Evolutionary conservation across 2,797 vertebrate species (phyloP).

Genomic region (Melanotaenia parkinsoni): DNA sequence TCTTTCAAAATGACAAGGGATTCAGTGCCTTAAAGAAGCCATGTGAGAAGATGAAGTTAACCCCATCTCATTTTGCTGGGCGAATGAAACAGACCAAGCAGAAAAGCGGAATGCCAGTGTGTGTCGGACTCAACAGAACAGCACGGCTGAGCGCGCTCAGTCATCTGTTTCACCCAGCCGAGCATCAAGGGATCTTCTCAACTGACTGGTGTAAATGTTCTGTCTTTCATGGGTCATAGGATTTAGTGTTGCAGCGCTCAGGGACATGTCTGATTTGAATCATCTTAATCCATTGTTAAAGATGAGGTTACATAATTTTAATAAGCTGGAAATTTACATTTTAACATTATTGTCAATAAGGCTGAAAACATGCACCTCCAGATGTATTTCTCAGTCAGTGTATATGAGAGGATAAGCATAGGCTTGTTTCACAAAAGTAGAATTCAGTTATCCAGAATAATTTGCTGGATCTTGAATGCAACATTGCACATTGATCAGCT

Average conservation of each 20-base stretch:
- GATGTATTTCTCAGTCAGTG: no score
- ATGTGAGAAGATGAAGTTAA: constrained; percentile 56
- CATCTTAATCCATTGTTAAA: constrained; percentile 13
- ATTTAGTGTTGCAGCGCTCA: constrained; percentile 30
- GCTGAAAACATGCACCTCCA: no score
- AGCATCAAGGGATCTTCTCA: constrained; percentile 41
- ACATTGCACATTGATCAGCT: no score
- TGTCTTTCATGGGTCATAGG: constrained; percentile 30
- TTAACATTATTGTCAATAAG: not conserved
- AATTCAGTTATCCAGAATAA: no score
- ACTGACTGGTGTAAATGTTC: constrained; percentile 48
- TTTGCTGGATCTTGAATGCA: no score
- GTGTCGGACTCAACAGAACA: constrained; percentile 53
- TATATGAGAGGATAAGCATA: not conserved
- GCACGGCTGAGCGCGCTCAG: constrained; percentile 46
- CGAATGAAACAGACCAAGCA: constrained; percentile 56
- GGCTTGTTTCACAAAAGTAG: not conserved
- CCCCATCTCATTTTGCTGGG: constrained; percentile 35
- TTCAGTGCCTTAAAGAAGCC: constrained; percentile 27
- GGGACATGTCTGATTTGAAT: constrained; percentile 13
- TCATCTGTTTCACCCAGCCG: constrained; percentile 49
- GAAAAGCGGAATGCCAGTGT: constrained; percentile 68
- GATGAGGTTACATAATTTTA: not conserved
- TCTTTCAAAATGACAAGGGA: constrained; percentile 20
- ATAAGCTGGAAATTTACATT: not conserved